Evolutionary conservation across 2,113 vertebrate species (phyloP), one percentile per base, ranked within the genome.

Genomic region (Lycocorax pyrrhopterus): DNA sequence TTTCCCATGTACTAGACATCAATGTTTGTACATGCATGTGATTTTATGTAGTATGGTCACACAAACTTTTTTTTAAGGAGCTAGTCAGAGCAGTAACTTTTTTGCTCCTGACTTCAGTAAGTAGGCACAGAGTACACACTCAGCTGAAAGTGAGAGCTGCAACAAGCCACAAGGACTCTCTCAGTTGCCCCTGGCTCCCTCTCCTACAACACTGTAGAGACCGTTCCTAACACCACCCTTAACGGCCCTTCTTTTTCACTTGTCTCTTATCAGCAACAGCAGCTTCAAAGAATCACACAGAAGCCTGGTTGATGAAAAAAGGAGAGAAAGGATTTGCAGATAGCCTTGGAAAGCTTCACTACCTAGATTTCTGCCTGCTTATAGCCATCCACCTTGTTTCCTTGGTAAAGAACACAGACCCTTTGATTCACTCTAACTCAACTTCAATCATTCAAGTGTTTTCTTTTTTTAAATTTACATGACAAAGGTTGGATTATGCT

Each of bases 1-100:
- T 84, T 90, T 64, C 64, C 33, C 44, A 47, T 3, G 1, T 25
- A 64, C 43, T 23, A 39, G 46, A 3, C 52, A 55, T 6, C 33
- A 74, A 1, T n/a, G 49, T 13, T 43, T 53, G 14, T 20, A 67
- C 0, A 0, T 26, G 33, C 7, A 30, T 8, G 8, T 18, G n/a
- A 77, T 76, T 85, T 86, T 41, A 64, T 13, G 13, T 5, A 51
- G 10, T 27, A 27, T 21, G 37, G 17, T 89, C 72, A 59, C 10
- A 53, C 4, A 52, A 81, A 43, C 4, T 0, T 75, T 35, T 53
- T 32, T 58, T 52, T n/a, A 4, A 59, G 68, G 4, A 84, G 30
- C 16, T 63, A 52, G 49, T 47, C 52, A 52, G 56, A 86, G 32
- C 35, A 84, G 35, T 32, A 64, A 33, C 12, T 20, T 37, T 35